Evolutionary conservation across 2,888 invertebrate genomes (phyloP).

Genomic region (Tanypteryx hageni): DNA sequence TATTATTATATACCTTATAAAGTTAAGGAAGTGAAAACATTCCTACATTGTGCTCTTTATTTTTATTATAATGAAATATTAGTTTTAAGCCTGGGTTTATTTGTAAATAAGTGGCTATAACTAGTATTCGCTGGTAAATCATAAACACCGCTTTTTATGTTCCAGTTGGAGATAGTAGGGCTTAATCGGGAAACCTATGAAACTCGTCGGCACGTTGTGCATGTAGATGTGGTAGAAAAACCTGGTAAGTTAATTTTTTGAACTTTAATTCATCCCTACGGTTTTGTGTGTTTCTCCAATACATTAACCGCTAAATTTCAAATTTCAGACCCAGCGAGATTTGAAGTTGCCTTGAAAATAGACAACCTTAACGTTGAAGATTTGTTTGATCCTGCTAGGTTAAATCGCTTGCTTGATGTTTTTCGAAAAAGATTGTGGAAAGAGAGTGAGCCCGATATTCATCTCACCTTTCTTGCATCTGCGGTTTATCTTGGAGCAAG

Average conservation of each 20-base stretch:
- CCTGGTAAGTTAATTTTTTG: constrained; percentile 69
- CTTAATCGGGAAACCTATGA: constrained; percentile 87
- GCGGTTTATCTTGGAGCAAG: constrained; percentile 91
- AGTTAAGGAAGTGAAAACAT: too few relatives aligned
- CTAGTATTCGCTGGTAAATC: constrained; percentile 48
- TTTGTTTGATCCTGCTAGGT: constrained; percentile 84
- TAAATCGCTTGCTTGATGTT: constrained; percentile 86
- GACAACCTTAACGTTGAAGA: constrained; percentile 94
- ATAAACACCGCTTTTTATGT: constrained; percentile 67
- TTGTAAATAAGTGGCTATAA: not conserved
- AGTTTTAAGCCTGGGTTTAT: not conserved
- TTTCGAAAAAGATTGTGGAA: constrained; percentile 87
- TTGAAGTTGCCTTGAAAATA: constrained; percentile 91
- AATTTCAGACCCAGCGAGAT: constrained; percentile 80
- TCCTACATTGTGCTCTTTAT: too few relatives aligned
- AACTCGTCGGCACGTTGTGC: constrained; percentile 81
- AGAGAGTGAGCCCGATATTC: constrained; percentile 84
- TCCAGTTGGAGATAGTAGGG: constrained; percentile 85
- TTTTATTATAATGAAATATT: not conserved
- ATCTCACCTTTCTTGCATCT: constrained; percentile 90
- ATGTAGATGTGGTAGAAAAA: constrained; percentile 82
- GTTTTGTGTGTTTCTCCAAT: too few relatives aligned
- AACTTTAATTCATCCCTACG: not conserved
- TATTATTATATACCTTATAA: too few relatives aligned
- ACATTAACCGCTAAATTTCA: not conserved